phyloP scores from a whole-genome alignment of 2,888 invertebrate species.

The Caenorhabditis angaria region DNA sequence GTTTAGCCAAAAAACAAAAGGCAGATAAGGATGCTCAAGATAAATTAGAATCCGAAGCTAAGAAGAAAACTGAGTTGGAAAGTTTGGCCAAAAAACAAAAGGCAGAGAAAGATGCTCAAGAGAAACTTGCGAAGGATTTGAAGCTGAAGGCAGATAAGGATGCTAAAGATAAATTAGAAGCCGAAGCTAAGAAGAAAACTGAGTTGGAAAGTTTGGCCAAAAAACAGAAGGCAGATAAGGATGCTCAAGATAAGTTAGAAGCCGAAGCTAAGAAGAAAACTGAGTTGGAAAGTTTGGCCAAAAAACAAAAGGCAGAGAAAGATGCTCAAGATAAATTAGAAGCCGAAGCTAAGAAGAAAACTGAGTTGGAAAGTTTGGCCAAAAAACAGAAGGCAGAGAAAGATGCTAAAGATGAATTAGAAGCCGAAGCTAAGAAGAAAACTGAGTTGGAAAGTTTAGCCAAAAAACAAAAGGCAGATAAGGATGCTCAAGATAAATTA shows the following conservation, averaged over 20 bases:
- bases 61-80: conserved; percentile 13
- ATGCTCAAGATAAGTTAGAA: conserved; percentile 10
- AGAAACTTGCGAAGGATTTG: conserved; percentile 13
- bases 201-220: too few species aligned
- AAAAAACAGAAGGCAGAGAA: neutral
- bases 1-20: neutral
- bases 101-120: conserved; percentile 8
- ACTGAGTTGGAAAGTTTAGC: conserved; percentile 2
- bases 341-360: conserved; percentile 13
- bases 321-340: too few species aligned
- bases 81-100: neutral
- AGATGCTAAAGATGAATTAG: conserved; percentile 7
- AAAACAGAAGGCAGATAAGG: conserved; percentile 23
- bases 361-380: conserved; percentile 1
- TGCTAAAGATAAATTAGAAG: conserved; percentile 8
- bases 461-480: neutral
- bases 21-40: conserved; percentile 1
- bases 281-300: conserved; percentile 2
- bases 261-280: conserved; percentile 18
- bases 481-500: too few species aligned
- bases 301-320: neutral
- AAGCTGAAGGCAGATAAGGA: neutral
- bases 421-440: conserved; percentile 7
- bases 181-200: conserved; percentile 14
- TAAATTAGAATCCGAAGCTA: conserved; percentile 13